Conservation (phyloP, 2,797 vertebrate genomes). For the Sciurus vulgaris region DNA sequence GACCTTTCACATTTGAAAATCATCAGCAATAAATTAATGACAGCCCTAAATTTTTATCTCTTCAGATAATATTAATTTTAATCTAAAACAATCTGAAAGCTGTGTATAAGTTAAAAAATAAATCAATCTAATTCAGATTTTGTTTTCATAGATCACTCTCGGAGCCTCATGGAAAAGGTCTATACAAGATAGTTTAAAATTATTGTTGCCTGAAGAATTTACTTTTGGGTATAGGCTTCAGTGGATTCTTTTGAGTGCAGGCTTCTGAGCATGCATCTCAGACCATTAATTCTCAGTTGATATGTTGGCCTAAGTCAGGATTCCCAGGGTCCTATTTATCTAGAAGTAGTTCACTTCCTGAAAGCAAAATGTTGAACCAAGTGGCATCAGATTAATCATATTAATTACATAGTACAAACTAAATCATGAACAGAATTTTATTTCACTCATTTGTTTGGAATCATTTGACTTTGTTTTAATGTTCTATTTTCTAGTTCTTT, state of each 20-base stretch:
- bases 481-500: background rate
- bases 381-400: background rate
- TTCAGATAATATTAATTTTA: background rate
- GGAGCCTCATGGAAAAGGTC: background rate
- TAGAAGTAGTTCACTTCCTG: background rate
- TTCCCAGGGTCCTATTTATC: background rate
- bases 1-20: background rate
- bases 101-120: background rate
- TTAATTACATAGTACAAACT: background rate
- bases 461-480: conserved; percentile 4
- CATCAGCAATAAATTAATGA: background rate
- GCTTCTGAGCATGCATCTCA: background rate
- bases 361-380: background rate
- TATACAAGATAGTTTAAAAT: background rate
- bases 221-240: background rate
- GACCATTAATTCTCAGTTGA: background rate
- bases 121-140: background rate
- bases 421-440: background rate
- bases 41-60: background rate
- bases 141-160: background rate
- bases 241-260: background rate
- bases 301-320: background rate
- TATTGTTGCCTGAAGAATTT: background rate
- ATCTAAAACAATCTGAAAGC: background rate
- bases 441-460: background rate